Base-by-base conservation (phyloP, 2,888 invertebrate species). In the Folsomia manolachei region DNA sequence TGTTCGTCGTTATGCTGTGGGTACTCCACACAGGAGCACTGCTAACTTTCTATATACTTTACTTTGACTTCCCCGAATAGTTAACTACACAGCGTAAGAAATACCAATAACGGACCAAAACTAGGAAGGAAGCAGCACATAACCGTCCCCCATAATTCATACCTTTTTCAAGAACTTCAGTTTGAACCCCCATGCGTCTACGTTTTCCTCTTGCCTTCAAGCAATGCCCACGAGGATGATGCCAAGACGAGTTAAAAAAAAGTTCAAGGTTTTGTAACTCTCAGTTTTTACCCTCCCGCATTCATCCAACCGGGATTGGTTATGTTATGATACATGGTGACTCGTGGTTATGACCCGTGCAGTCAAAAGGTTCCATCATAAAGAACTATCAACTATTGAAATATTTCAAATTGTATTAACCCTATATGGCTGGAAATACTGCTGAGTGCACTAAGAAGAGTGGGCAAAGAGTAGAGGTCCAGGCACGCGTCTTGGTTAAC, bases 61-160 rank as follows among this genome's bases (percentile, higher is more conserved):
- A 56, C 21, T 56, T 56, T 51, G 51, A 19, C 19, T 56, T 56
- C n/a, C 56, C n/a, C n/a, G 18, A 56, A n/a, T 21, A 21, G n/a
- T n/a, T n/a, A n/a, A n/a, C n/a, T 56, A 18, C n/a, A 19, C 4
- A 21, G 56, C n/a, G 56, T 18, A 56, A 56, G 11, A 56, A 56
- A 7, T n/a, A 56, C 56, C 56, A 56, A 56, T 56, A 56, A 56
- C 56, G 4, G 56, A n/a, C 19, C 11, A 56, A 56, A 56, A 56
- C 11, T 7, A 39, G 56, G 56, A 56, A 56, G 56, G 56, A 56
- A 56, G 56, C 56, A 14, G 56, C 56, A 56, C 56, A 56, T 56
- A 56, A n/a, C 56, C 7, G 7, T 56, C 4, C 21, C 11, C n/a
- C 56, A 56, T 56, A 56, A 56, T 56, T 14, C 56, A 14, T n/a